Evolutionary conservation across 2,113 vertebrate species (phyloP).

Genomic region (Myodes glareolus): DNA sequence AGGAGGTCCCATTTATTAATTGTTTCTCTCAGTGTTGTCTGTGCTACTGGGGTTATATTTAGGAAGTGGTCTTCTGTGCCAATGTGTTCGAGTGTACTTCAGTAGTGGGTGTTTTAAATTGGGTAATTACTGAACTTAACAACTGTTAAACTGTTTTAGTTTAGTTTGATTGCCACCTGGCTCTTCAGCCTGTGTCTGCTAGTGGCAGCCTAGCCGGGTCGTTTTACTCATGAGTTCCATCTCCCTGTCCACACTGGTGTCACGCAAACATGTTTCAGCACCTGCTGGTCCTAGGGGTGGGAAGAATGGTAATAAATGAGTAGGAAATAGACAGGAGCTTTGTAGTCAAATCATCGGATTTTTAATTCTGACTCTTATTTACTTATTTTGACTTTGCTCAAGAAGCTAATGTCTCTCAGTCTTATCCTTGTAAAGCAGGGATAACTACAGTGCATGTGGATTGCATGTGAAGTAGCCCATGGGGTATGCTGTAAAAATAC

Average conservation of each 20-base stretch:
- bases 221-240: neutral
- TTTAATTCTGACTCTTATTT: constrained; percentile 27
- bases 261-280: neutral
- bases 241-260: neutral
- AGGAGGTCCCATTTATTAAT: no score
- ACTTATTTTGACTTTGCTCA: neutral
- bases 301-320: neutral
- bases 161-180: constrained; percentile 26
- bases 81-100: no score
- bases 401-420: neutral
- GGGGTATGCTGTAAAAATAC: neutral
- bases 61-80: no score
- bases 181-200: neutral
- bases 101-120: neutral
- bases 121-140: neutral
- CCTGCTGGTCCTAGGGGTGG: neutral
- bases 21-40: no score
- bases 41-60: no score
- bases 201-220: neutral
- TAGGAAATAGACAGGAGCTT: no score
- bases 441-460: neutral
- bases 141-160: constrained; percentile 27
- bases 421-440: neutral
- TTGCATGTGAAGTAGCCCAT: neutral
- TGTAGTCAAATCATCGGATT: neutral